These are phyloP conservation scores for Orius insidiosus DNA, from an alignment of 1,140 invertebrate species.

Conservation along the genomic window DNA sequence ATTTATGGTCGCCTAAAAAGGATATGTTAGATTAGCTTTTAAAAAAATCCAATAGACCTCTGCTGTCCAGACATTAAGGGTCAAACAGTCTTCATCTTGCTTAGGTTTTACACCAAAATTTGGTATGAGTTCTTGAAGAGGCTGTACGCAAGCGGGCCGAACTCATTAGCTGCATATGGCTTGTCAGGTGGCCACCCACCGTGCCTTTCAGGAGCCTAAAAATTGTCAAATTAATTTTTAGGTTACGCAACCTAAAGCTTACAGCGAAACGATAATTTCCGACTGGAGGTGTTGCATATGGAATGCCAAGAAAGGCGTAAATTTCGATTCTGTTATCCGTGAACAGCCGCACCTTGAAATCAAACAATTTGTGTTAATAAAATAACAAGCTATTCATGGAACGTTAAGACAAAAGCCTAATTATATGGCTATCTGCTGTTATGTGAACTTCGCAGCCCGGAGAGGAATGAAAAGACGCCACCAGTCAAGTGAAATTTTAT, in stretches of 20 bases:
- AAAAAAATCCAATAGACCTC: slow-evolving; percentile 23
- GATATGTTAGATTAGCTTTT: neutral
- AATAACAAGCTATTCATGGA: too few species aligned
- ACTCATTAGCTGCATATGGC: slow-evolving; percentile 27
- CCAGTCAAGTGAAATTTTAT: too few species aligned
- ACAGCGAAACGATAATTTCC: slow-evolving; percentile 31
- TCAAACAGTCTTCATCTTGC: slow-evolving; percentile 34
- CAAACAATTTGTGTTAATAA: too few species aligned
- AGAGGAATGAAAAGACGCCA: too few species aligned
- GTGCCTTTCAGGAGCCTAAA: slow-evolving; percentile 29
- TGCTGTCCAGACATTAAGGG: slow-evolving; percentile 36
- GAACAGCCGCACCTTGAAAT: slow-evolving; percentile 16
- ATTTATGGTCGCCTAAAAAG: slow-evolving; percentile 31
- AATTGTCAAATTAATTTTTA: neutral
- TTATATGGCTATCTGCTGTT: too few species aligned
- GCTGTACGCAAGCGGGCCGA: slow-evolving; percentile 34
- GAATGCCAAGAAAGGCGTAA: slow-evolving; percentile 32
- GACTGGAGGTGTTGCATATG: slow-evolving; percentile 36
- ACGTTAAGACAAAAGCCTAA: too few species aligned
- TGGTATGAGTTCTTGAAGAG: slow-evolving; percentile 17
- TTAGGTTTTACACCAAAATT: slow-evolving; percentile 11
- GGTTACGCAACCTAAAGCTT: slow-evolving; percentile 8
- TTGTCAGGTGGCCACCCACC: slow-evolving; percentile 28
- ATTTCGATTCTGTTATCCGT: slow-evolving; percentile 17
- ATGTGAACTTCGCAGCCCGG: too few species aligned